Base-by-base conservation (phyloP, 1,140 invertebrate genomes). In the Ips typographus region DNA sequence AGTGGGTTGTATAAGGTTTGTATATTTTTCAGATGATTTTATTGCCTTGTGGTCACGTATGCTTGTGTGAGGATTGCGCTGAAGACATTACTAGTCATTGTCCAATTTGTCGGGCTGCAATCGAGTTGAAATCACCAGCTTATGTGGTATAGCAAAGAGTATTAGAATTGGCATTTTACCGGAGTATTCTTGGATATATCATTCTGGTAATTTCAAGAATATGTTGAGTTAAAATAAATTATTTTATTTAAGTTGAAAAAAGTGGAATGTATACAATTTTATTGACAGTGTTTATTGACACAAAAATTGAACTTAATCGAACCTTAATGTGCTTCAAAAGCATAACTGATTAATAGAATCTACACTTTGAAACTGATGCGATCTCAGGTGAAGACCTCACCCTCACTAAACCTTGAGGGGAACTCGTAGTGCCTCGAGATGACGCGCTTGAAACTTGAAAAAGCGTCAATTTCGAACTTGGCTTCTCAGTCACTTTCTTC, bases 1-100 rank as follows among this genome's bases (percentile, higher is more conserved):
- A 36, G 8, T 36, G 22, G 36, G 36, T 60, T 5, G 3, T 6
- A 8, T 22, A 63, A 55, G n/a, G 22, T 22, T 22, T 22, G 22
- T 22, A 22, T 22, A 69, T 72, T 61, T 70, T 74, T 72, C 73
- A 91, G 88, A 88, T 93, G 36, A 92, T 94, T 74, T 76, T 94
- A 44, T 78, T 93, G 63, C 90, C 90, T 1, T 94, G 92, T 79
- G 92, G 92, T 0, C 92, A 94, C 78, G 90, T 94, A 0, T 92
- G 90, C 71, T 78, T 93, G 43, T 94, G 92, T 76, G 91, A 92
- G 81, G 91, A 94, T 78, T 94, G 92, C 77, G 85, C 89, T 1
- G 84, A 87, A 60, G 85, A 87, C 73, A 91, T 93, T 59, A 81
- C 78, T 8, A 80, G 84, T 58, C 78, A 79, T 47, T 94, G 92